Base-by-base conservation (phyloP, 2,797 vertebrate genomes). In the Hafferia zeledoni region DNA sequence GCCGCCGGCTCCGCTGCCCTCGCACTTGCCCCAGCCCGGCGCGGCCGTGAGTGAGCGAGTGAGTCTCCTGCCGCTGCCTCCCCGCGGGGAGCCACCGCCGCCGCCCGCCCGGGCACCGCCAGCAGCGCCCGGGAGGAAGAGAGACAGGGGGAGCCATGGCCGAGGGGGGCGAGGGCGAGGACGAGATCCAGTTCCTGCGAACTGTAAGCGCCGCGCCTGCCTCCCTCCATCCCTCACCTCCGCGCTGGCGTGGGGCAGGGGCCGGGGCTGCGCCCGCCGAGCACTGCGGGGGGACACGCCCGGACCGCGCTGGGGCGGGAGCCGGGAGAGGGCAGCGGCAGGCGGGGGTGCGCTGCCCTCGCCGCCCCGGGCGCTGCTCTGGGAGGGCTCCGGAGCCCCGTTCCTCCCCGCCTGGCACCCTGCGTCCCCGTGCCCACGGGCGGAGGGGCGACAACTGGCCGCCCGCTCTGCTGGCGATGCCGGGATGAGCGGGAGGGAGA, bases 161-260 rank as follows among this genome's bases (percentile, higher is more conserved):
- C 97, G 99, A 99, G 97, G 98, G 98, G 96, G 99, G 98, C 97
- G 99, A 99, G 97, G 99, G 98, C 97, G 99, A 99, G 97, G 99
- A 99, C 94, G 99, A 99, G 93, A 99, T 99, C 57, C 99, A 99
- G 98, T 99, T 99, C 97, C 98, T 99, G 96, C 97, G 99, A 92
- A 99, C 99, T 97, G 99, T 99, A 97, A 99, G 99, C 98, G 88
- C 56, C n/a, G 78, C 50, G 59, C 37, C 83, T 61, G 63, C 44
- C 33, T 61, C 35, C 11, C 16, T 52, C 10, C 50, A 16, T 52
- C 5, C 15, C 13, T 35, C 22, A 17, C 33, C 64, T 69, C 37
- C 44, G 23, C 17, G 57, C 72, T 24, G 83, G 23, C 11, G 30
- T 12, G 49, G 87, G 76, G 79, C 55, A 24, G 24, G 30, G 31